phyloP scores from a whole-genome alignment of 2,888 invertebrate genomes.

The Epirrhoe tristata region DNA sequence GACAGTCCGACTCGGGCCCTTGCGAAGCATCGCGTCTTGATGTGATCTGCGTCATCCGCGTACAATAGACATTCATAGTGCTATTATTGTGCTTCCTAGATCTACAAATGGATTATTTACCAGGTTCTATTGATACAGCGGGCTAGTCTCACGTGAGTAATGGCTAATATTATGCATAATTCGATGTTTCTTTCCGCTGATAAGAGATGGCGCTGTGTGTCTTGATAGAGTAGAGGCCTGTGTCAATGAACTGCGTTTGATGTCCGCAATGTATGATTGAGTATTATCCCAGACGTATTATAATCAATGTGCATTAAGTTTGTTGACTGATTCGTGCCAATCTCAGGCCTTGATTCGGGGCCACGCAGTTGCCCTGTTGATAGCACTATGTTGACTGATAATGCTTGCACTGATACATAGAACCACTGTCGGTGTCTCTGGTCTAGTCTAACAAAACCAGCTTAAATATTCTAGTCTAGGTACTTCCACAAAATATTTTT shows the following conservation, averaged over 20 bases:
- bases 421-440: not conserved
- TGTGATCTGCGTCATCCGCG: constrained; percentile 59
- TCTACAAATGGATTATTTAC: constrained; percentile 56
- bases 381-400: constrained; percentile 22
- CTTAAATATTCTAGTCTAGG: too few species aligned
- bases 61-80: constrained; percentile 60
- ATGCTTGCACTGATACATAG: not conserved
- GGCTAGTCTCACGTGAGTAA: constrained; percentile 72
- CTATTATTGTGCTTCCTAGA: constrained; percentile 58
- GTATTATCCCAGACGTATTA: constrained; percentile 51
- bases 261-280: constrained; percentile 49
- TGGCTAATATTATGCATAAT: constrained; percentile 50
- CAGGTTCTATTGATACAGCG: constrained; percentile 56
- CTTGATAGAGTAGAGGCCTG: constrained; percentile 49
- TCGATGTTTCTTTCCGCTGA: constrained; percentile 52
- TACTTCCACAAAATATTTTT: too few species aligned
- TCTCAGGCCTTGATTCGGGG: constrained; percentile 36
- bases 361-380: constrained; percentile 35
- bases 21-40: constrained; percentile 67
- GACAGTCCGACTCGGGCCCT: constrained; percentile 78
- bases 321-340: constrained; percentile 49
- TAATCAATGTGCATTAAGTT: constrained; percentile 57
- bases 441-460: too few species aligned
- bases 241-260: constrained; percentile 75
- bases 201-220: constrained; percentile 78